phyloP scores from a whole-genome alignment of 2,113 vertebrate species.

The Larimichthys crocea region DNA sequence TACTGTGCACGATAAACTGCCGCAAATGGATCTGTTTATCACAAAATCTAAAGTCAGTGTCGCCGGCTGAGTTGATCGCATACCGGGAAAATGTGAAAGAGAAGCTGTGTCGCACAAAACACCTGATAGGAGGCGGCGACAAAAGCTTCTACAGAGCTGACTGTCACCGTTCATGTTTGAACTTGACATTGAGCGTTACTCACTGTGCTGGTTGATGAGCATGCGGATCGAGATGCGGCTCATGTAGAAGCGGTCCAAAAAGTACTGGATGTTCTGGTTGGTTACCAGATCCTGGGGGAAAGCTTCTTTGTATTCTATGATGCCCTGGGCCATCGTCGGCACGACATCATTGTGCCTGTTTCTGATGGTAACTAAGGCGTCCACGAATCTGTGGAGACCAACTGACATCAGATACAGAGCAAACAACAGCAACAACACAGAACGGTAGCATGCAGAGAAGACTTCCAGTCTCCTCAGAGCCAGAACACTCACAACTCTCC shows the following conservation, averaged over 20 bases:
- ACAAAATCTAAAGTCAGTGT: no score
- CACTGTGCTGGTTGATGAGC: constrained; percentile 98
- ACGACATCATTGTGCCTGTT: constrained; percentile 97
- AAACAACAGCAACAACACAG: no score
- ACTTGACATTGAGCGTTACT: constrained; percentile 48
- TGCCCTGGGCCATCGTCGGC: constrained; percentile 95
- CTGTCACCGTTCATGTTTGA: background rate
- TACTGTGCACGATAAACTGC: background rate
- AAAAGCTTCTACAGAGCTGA: no score
- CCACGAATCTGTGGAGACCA: constrained; percentile 85
- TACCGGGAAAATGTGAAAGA: background rate
- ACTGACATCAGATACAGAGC: no score
- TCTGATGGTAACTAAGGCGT: constrained; percentile 91
- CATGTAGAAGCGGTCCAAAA: constrained; percentile 96
- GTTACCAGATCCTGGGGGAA: constrained; percentile 90
- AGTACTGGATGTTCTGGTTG: constrained; percentile 97
- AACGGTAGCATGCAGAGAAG: no score
- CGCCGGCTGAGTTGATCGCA: background rate
- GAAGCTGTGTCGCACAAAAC: background rate
- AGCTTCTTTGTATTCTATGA: constrained; percentile 93
- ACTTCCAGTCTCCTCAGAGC: no score
- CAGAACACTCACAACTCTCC: no score
- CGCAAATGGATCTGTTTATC: background rate
- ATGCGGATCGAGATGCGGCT: constrained; percentile 98
- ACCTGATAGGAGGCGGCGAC: no score